Base-by-base conservation (phyloP, 2,797 vertebrate genomes). In the Heliangelus exortis region DNA sequence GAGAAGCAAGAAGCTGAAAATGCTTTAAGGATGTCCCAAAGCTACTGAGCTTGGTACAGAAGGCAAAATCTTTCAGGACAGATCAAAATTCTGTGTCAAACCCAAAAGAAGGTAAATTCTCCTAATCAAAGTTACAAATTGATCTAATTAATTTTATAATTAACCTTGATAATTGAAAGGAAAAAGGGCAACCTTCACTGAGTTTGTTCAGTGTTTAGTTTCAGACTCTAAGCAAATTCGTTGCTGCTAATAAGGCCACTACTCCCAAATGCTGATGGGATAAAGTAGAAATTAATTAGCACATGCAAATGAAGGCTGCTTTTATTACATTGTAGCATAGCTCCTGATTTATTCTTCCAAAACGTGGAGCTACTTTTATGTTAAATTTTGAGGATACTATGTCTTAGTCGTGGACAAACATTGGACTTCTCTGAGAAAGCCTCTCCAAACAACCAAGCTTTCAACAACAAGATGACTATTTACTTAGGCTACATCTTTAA, bases 131-230 rank as follows among this genome's bases (percentile, higher is more conserved):
- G 69, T 87, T 96, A 94, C 62, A 97, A 97, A 96, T 68, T 66
- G 48, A 92, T 74, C 82, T 96, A 97, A 97, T 96, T 97, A 96
- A 95, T 97, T 97, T 97, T 92, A 94, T 81, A 97, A 95, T 97
- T 97, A 97, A 97, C 88, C 89, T 96, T 97, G 93, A 92, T 96
- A 96, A 96, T 93, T 94, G 80, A 83, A 97, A 96, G 78, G 87
- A 93, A 96, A 96, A 88, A 90, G 28, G 53, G 72, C 96, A 87
- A 96, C 87, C 79, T 96, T 97, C 92, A 92, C 80, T 92, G 80
- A 89, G 84, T 96, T 92, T 97, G 57, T 85, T 96, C 90, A 92
- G 78, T 91, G 73, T 94, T 97, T 93, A 75, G 39, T 95, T 96
- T 97, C 84, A 96, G 65, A 96, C 81, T 89, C 87, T 71, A 95